Percentiles rank a stretch among this genome's conserved stretches.
Evolutionary conservation across 2,888 invertebrate species (phyloP).

Genomic region (Anthrax anthrax): DNA sequence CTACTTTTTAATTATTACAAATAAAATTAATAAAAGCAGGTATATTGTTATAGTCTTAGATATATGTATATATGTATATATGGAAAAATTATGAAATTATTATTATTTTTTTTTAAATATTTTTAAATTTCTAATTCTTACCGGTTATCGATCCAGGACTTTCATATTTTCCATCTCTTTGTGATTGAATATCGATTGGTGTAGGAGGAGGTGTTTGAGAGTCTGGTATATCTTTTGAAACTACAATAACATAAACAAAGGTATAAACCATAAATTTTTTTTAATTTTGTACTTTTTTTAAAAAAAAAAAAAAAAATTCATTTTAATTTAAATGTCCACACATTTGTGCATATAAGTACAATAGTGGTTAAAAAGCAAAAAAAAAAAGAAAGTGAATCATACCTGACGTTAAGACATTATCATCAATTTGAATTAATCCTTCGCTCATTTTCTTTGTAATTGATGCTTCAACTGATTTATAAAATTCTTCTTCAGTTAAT

Average conservation of each 20-base stretch:
- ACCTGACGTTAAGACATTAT: slow-evolving; percentile 19
- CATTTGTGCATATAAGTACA: too few relatives aligned
- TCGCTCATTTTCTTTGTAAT: slow-evolving; percentile 32
- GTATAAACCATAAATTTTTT: background rate
- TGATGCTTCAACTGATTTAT: slow-evolving; percentile 30
- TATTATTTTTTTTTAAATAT: too few relatives aligned
- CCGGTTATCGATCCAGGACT: slow-evolving; percentile 13
- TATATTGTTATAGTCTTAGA: too few relatives aligned
- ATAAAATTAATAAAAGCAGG: too few relatives aligned
- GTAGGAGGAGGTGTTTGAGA: slow-evolving; percentile 35
- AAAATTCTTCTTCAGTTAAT: slow-evolving; percentile 31
- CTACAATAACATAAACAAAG: slow-evolving; percentile 5
- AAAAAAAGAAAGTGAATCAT: background rate
- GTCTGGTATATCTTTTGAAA: slow-evolving; percentile 25
- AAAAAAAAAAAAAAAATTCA: background rate
- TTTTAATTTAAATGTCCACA: background rate
- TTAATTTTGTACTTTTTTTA: background rate
- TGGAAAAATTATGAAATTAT: too few relatives aligned
- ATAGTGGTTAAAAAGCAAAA: background rate
- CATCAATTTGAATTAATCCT: slow-evolving; percentile 26
- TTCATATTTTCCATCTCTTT: slow-evolving; percentile 9
- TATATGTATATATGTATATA: too few relatives aligned
- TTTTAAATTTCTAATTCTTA: too few relatives aligned
- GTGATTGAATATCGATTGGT: slow-evolving; percentile 22
- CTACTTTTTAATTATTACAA: too few relatives aligned